Base-by-base conservation (phyloP, 2,113 vertebrate genomes). In the Mobula hypostoma region DNA sequence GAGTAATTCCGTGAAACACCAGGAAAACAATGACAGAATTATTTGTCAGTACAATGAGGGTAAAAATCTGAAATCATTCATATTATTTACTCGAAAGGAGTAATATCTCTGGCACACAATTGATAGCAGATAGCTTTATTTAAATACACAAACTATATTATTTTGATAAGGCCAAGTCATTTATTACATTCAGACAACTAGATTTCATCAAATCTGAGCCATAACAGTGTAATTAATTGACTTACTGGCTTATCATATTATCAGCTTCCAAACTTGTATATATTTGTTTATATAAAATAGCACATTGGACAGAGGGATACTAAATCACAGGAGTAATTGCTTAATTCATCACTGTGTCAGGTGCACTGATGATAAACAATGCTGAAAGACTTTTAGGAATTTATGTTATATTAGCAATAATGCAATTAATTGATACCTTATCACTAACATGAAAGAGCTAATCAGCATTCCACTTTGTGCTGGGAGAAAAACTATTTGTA, bases 281-380 rank as follows among this genome's bases (percentile, higher is more conserved):
- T 76, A 74, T 72, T 93, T 93, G 68, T 93, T 93, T 7, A 74
- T 74, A 74, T 48, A 74, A 93, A 74, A 93, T 56, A 72, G 17
- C 21, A 21, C 70, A 48, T 15, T 93, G 21, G 36, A 17, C 0
- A 76, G 40, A 93, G 70, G 40, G 70, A 74, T 7, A 74, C 9
- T 93, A 36, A 74, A 93, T 76, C 68, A 48, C 68, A 74, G 21
- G 24, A 48, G 70, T 93, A 93, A 93, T 93, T 93, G 68, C 32
- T 93, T 93, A 74, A 93, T 93, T 74, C 70, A 74, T 93, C 91
- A 93, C 29, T 36, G 61, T 93, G 90, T 93, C 91, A 93, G 68
- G 32, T 56, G 36, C 5, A 74, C 91, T 93, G 70, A 74, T 93
- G 70, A 93, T 93, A 93, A 93, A 93, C 91, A 93, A 93, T 76